Evolutionary conservation across 2,888 invertebrate genomes (phyloP).

Genomic region (Syrphus vitripennis): DNA sequence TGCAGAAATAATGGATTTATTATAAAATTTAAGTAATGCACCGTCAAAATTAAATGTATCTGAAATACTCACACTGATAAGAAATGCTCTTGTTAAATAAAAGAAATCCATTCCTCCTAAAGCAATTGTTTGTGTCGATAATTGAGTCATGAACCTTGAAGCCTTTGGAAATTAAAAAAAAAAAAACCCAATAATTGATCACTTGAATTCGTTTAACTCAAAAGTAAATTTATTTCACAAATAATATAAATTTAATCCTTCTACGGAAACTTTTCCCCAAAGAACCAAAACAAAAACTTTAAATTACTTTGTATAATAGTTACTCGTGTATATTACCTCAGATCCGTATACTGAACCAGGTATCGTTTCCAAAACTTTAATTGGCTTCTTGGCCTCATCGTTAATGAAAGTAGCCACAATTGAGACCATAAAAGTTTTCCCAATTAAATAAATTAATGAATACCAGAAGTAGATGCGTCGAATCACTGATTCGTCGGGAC

Average conservation of each 20-base stretch:
- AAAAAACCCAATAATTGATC: neutral
- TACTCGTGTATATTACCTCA: slow-evolving; percentile 80
- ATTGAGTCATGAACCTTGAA: slow-evolving; percentile 82
- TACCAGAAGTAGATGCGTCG: slow-evolving; percentile 81
- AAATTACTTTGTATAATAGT: slow-evolving; percentile 72
- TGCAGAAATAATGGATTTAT: slow-evolving; percentile 73
- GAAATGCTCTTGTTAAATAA: slow-evolving; percentile 82
- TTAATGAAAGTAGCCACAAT: slow-evolving; percentile 81
- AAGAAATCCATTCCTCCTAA: slow-evolving; percentile 83
- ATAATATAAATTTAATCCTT: neutral
- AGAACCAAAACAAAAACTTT: neutral
- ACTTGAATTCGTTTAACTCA: neutral
- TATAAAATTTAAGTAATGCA: neutral
- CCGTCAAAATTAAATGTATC: neutral
- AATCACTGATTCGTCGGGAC: slow-evolving; percentile 77
- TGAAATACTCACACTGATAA: slow-evolving; percentile 81
- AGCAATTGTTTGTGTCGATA: slow-evolving; percentile 81
- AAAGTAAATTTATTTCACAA: neutral
- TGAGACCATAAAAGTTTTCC: slow-evolving; percentile 81
- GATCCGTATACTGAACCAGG: slow-evolving; percentile 80
- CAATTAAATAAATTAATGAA: slow-evolving; percentile 81
- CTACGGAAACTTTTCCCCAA: neutral
- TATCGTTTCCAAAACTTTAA: slow-evolving; percentile 81
- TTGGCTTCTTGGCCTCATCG: slow-evolving; percentile 81
- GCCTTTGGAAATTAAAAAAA: slow-evolving; percentile 78